Evolutionary conservation across 35 echinoderm and acorn worm species (phyloP), one percentile per base, ranked within the genome.

Genomic region (Ophiothrix spiculata): DNA sequence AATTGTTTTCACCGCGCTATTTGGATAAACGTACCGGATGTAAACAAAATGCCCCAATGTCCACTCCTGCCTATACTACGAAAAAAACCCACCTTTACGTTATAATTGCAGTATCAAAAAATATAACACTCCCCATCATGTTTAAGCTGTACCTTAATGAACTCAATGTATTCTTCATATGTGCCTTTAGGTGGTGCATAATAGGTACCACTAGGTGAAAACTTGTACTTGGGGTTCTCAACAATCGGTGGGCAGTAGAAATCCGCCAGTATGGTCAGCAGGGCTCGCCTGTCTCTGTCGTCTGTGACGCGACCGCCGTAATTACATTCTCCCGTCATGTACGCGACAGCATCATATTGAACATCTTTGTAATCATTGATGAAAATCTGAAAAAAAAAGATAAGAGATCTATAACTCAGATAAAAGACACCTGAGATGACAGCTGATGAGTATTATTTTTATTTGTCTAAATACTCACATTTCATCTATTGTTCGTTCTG

Each of bases 241-340:
- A 98, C 81, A 16, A 98, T 87, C 32, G 87, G 60, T 15, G 85
- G 95, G 37, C 49, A 91, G 88, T 94, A 94, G 87, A 94, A 98
- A 85, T 94, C 95, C 16, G 88, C 89, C 37, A 98, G 89, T 39
- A 98, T 98, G 85, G 95, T 98, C 56, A 98, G 89, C 31, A 98
- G 75, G 56, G 88, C 91, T 23, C 95, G 91, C 31, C 91, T 75
- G 46, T 94, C 92, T 33, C 95, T 77, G 49, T 98, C 91, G 36
- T 94, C 88, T 6, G 91, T 98, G 37, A 98, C 95, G 17, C 95
- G 85, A 21, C 95, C 95, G 23, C 95, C 95, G 35, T 98, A 98
- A 86, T 98, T 98, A 77, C 95, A 98, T 45, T 98, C 95, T 0
- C 95, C 95, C 4, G 95, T 98, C 92, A 98, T 79, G 80, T 98